Percentiles rank a stretch among this genome's conserved stretches.
Evolutionary conservation across 1,140 invertebrate genomes (phyloP).

Genomic region (Brachionus paranguensis): DNA sequence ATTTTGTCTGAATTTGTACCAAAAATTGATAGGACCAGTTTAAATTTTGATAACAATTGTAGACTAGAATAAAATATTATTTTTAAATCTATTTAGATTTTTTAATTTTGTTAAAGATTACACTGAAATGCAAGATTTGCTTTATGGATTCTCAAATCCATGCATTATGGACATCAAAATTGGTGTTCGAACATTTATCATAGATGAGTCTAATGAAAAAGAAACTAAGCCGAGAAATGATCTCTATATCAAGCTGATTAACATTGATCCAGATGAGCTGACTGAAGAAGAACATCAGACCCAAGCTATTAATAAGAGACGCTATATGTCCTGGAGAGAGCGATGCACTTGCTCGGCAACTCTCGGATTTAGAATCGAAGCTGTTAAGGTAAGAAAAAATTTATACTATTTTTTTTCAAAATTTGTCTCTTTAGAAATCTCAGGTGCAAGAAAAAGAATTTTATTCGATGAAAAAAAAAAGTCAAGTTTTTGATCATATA

Average conservation of each 20-base stretch:
- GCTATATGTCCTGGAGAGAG: slow-evolving; percentile 96
- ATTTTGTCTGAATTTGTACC: slow-evolving; percentile 27
- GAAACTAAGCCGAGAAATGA: slow-evolving; percentile 86
- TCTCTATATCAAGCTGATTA: slow-evolving; percentile 97
- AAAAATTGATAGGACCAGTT: not conserved
- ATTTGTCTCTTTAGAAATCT: slow-evolving; percentile 11
- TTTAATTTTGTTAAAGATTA: slow-evolving; percentile 57
- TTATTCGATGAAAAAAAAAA: not conserved
- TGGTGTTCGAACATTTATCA: slow-evolving; percentile 84
- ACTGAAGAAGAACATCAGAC: slow-evolving; percentile 78
- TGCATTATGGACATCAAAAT: slow-evolving; percentile 97
- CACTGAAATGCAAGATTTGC: slow-evolving; percentile 81
- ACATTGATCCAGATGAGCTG: slow-evolving; percentile 81
- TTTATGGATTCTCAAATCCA: slow-evolving; percentile 79
- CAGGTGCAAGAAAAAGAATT: slow-evolving; percentile 32
- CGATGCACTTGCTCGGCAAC: slow-evolving; percentile 90
- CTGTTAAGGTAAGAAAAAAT: slow-evolving; percentile 66
- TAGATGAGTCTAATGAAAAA: slow-evolving; percentile 86
- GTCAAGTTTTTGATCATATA: slow-evolving; percentile 18
- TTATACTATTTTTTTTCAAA: not conserved
- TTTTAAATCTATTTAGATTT: too few species aligned
- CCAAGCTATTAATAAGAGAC: slow-evolving; percentile 84
- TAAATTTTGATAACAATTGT: slow-evolving; percentile 12
- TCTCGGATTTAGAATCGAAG: slow-evolving; percentile 90
- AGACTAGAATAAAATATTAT: not conserved